phyloP scores from a whole-genome alignment of 2,888 invertebrate genomes.

The Volucella zonaria region DNA sequence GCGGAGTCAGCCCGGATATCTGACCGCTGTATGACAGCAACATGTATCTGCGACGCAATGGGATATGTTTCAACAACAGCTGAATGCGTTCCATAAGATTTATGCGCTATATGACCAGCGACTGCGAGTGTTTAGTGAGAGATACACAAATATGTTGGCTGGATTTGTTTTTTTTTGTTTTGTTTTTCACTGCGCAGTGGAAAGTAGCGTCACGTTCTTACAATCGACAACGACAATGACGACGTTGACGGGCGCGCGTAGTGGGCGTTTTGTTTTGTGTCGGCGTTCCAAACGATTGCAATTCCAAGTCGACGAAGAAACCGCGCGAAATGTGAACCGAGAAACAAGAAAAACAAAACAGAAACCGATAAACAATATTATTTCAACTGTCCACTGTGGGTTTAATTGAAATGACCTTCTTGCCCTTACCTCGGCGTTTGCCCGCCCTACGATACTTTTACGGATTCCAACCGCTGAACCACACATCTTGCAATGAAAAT shows the following conservation, averaged over 20 bases:
- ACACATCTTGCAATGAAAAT: too few species aligned
- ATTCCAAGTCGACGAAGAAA: constrained; percentile 34
- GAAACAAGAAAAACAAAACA: background rate
- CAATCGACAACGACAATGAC: constrained; percentile 1
- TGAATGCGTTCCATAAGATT: constrained; percentile 52
- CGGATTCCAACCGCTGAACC: too few species aligned
- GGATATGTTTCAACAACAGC: constrained; percentile 18
- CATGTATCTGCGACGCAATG: constrained; percentile 43
- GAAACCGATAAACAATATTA: constrained; percentile 5
- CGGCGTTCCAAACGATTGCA: constrained; percentile 38
- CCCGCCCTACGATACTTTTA: too few species aligned
- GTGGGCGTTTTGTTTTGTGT: constrained; percentile 57
- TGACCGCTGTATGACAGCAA: constrained; percentile 14
- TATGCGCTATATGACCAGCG: constrained; percentile 32
- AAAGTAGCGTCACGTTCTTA: too few species aligned
- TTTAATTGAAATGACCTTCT: constrained; percentile 68
- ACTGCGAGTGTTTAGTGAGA: background rate
- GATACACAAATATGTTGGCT: constrained; percentile 43
- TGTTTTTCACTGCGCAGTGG: too few species aligned
- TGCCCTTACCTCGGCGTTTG: constrained; percentile 25
- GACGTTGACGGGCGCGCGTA: constrained; percentile 27
- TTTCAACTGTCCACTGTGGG: constrained; percentile 36
- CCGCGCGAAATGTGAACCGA: background rate
- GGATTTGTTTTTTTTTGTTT: constrained; percentile 5
- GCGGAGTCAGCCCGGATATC: constrained; percentile 28